These are phyloP conservation scores for Melanocharis versteri DNA, from an alignment of 2,113 vertebrate genomes.

Conservation along the genomic window DNA sequence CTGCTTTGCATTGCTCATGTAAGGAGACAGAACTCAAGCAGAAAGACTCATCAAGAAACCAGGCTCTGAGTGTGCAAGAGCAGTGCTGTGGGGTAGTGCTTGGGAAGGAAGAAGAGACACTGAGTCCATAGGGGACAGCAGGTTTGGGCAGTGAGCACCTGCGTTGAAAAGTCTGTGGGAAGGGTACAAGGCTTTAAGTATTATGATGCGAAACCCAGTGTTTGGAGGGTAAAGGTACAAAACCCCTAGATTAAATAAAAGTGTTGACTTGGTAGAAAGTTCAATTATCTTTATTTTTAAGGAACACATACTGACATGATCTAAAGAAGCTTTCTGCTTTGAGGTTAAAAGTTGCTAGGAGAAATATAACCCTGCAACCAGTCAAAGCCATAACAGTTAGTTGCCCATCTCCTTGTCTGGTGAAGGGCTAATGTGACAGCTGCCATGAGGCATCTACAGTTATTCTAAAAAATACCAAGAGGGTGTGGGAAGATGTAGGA, in stretches of 20 bases:
- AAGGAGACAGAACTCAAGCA: not conserved
- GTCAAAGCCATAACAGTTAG: not conserved
- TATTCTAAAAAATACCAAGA: constrained; percentile 3
- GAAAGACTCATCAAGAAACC: not conserved
- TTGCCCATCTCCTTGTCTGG: not conserved
- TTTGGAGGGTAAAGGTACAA: not conserved
- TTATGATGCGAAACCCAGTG: not conserved
- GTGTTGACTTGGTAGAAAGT: not conserved
- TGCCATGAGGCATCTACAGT: constrained; percentile 20
- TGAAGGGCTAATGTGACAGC: constrained; percentile 40
- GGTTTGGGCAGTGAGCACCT: not conserved
- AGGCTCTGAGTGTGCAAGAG: not conserved
- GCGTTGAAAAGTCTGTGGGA: not conserved
- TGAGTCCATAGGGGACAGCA: not conserved
- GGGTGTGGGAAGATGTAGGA: not conserved
- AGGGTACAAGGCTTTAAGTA: not conserved
- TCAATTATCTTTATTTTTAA: not conserved
- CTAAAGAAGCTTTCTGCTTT: not conserved
- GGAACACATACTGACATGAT: not conserved
- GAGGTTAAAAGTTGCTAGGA: constrained; percentile 40
- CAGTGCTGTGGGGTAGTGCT: not conserved
- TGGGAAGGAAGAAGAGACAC: not conserved
- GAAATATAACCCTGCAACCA: constrained; percentile 32
- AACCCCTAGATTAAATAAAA: not conserved
- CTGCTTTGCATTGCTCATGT: not conserved